phyloP scores from a whole-genome alignment of 2,797 vertebrate species.

The Melanotaenia pygmaea region DNA sequence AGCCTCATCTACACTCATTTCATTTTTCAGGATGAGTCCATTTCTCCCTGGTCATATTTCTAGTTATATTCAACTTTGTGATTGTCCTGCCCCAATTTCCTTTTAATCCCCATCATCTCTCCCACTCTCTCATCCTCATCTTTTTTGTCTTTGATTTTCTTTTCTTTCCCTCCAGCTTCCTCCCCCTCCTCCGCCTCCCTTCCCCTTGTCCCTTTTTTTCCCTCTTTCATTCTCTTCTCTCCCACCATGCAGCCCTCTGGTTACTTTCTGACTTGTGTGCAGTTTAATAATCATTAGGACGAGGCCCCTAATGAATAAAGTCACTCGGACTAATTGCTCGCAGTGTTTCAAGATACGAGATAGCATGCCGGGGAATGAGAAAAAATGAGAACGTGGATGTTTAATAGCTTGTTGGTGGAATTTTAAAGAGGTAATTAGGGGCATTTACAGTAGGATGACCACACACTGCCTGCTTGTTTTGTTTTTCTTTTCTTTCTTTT shows the following conservation, averaged over 20 bases:
- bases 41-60: conserved; percentile 41
- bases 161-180: conserved; percentile 52
- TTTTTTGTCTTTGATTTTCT: conserved; percentile 45
- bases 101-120: conserved; percentile 67
- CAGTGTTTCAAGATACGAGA: conserved; percentile 77
- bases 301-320: conserved; percentile 81
- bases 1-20: conserved; percentile 39
- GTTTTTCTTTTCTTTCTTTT: background rate
- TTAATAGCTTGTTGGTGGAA: conserved; percentile 67
- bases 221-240: conserved; percentile 36
- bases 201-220: conserved; percentile 19
- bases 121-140: conserved; percentile 54
- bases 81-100: conserved; percentile 58
- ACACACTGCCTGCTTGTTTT: conserved; percentile 58
- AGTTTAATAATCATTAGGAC: conserved; percentile 84
- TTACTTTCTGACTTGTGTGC: conserved; percentile 76
- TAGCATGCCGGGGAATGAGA: conserved; percentile 43
- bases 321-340: conserved; percentile 82
- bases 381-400: conserved; percentile 63
- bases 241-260: conserved; percentile 55
- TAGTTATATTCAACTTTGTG: conserved; percentile 40
- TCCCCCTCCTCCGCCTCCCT: conserved; percentile 29
- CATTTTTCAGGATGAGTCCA: conserved; percentile 13
- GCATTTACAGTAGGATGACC: conserved; percentile 71
- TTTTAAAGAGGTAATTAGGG: conserved; percentile 82